A percentile compares a stretch with the other conserved stretches of the same genome.
phyloP scores from a whole-genome alignment of 2,113 vertebrate species.

The Elephantulus edwardii region DNA sequence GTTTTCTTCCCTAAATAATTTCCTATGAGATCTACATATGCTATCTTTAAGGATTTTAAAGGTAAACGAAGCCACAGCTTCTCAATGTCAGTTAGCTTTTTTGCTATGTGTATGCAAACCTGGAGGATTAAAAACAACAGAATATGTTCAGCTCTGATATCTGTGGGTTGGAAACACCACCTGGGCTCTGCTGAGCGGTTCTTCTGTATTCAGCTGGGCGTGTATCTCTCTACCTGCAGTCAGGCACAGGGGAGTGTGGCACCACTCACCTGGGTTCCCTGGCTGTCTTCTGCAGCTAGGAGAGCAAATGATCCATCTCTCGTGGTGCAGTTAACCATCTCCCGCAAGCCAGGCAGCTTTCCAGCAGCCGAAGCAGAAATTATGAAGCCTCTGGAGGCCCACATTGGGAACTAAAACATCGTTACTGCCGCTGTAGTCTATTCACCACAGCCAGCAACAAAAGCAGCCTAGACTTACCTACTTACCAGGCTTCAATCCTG shows the following conservation, averaged over 20 bases:
- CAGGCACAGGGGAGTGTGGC: neutral
- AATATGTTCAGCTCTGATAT: too few species aligned
- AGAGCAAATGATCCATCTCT: neutral
- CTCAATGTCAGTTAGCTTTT: too few species aligned
- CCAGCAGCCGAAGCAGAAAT: neutral
- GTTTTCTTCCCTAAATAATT: too few species aligned
- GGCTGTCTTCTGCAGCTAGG: neutral
- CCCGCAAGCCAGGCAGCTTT: neutral
- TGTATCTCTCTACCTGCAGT: neutral
- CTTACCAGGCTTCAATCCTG: neutral
- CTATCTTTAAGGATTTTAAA: too few species aligned
- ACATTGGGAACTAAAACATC: neutral
- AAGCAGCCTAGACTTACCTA: neutral
- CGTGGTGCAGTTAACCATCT: neutral
- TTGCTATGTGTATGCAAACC: too few species aligned
- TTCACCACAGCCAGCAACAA: neutral
- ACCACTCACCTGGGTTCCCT: neutral
- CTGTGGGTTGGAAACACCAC: neutral
- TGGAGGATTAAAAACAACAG: too few species aligned
- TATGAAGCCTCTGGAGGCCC: neutral
- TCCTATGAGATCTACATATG: too few species aligned
- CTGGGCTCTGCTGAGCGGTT: neutral
- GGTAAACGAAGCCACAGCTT: too few species aligned
- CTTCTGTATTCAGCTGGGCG: neutral
- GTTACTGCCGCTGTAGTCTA: neutral